Conservation (phyloP, 2,888 invertebrate genomes). For the Ophion obscuratus region DNA sequence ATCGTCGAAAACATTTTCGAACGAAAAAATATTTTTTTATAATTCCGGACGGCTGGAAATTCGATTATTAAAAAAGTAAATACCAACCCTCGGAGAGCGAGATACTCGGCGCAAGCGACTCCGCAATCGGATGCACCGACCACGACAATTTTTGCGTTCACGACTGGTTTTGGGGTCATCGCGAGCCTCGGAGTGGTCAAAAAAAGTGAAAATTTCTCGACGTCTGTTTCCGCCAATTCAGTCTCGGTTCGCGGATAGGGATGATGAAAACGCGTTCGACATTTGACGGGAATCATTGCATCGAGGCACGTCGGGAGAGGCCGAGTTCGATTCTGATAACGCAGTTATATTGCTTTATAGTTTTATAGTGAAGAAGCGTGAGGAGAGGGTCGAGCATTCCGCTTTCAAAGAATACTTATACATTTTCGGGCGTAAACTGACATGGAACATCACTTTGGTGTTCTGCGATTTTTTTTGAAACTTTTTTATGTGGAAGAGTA, state of each 20-base stretch:
- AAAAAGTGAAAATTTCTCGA: conserved; percentile 86
- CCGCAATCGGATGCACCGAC: conserved; percentile 88
- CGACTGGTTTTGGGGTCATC: conserved; percentile 84
- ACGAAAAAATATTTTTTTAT: background rate
- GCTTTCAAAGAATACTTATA: too few relatives aligned
- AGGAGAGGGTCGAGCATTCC: background rate
- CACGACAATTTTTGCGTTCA: conserved; percentile 88
- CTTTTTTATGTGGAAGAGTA: too few relatives aligned
- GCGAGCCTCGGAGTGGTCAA: conserved; percentile 85
- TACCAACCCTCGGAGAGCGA: conserved; percentile 85
- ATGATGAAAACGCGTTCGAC: conserved; percentile 75
- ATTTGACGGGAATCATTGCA: conserved; percentile 81
- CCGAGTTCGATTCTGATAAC: conserved; percentile 83
- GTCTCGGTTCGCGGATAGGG: conserved; percentile 63
- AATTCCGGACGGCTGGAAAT: background rate
- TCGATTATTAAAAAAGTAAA: conserved; percentile 13
- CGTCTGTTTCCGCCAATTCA: conserved; percentile 54
- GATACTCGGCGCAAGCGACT: conserved; percentile 87
- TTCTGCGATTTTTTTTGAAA: too few relatives aligned
- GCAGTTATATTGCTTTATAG: background rate
- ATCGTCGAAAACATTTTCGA: background rate
- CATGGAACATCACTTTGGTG: too few relatives aligned
- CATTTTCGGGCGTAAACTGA: too few relatives aligned
- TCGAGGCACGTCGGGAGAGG: conserved; percentile 82
- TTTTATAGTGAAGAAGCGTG: background rate